These are phyloP conservation scores for Julus scanicus DNA, from an alignment of 2,888 invertebrate species.

Conservation along the genomic window DNA sequence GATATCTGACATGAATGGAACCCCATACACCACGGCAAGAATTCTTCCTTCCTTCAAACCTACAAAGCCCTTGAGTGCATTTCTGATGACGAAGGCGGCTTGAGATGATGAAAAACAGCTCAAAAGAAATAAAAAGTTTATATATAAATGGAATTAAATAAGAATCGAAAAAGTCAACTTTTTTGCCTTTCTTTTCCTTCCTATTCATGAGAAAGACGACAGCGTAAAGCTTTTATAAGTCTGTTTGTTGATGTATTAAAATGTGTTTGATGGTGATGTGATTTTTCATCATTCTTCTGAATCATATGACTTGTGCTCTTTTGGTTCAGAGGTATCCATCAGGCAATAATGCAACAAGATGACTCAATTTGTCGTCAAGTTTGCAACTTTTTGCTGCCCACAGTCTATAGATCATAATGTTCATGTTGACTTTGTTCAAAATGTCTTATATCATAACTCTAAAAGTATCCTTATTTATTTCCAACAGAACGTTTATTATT, in stretches of 20 bases:
- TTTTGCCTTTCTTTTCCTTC: background rate
- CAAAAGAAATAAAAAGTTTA: conserved; percentile 23
- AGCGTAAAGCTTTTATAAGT: background rate
- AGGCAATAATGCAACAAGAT: background rate
- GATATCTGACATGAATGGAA: conserved; percentile 24
- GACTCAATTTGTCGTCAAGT: background rate
- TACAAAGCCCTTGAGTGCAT: conserved; percentile 10
- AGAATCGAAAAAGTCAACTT: conserved; percentile 30
- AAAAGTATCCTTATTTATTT: too few species aligned
- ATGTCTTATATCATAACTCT: too few species aligned
- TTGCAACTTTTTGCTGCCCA: background rate
- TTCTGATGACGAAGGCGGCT: conserved; percentile 39
- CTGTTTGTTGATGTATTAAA: background rate
- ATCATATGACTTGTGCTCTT: background rate
- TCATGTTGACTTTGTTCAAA: too few species aligned
- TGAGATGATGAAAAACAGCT: conserved; percentile 18
- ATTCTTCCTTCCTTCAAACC: background rate
- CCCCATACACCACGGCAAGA: background rate
- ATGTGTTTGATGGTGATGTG: background rate
- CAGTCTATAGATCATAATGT: too few species aligned
- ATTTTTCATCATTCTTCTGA: background rate
- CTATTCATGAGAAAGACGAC: background rate
- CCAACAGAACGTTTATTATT: too few species aligned
- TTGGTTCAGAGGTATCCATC: background rate
- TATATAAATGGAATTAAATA: conserved; percentile 24